A percentile compares a stretch with the other conserved stretches of the same genome.
Conservation (phyloP, 2,797 vertebrate species). For the Dermochelys coriacea region DNA sequence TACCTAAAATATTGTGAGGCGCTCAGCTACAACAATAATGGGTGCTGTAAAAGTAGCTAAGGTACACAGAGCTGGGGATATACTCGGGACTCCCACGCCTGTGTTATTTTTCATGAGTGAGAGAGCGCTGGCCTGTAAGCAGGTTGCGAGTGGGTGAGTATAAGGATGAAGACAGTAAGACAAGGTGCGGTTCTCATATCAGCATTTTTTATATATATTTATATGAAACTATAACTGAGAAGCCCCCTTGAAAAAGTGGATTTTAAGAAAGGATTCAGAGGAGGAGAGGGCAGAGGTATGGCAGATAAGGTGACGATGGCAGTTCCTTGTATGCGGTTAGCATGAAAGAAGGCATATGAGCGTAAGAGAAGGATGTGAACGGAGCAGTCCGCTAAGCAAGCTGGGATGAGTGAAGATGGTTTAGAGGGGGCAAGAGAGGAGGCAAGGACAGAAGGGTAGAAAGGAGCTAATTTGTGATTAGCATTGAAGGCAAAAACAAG, state of each 20-base stretch:
- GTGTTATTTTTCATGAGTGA: background rate
- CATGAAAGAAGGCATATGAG: background rate
- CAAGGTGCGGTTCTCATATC: background rate
- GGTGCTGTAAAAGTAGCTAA: background rate
- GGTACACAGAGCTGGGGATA: background rate
- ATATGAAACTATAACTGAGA: background rate
- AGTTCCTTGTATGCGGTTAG: background rate
- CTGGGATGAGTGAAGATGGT: background rate
- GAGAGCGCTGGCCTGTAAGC: background rate
- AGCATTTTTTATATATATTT: background rate
- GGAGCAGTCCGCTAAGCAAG: accelerated
- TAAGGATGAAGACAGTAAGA: background rate
- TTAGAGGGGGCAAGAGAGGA: accelerated
- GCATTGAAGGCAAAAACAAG: background rate
- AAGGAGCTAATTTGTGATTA: background rate
- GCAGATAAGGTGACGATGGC: background rate
- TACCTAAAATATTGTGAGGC: background rate
- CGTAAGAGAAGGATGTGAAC: accelerated
- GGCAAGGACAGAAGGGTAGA: background rate
- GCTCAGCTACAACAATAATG: background rate
- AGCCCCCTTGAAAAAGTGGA: background rate
- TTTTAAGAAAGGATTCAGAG: background rate
- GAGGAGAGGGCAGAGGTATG: background rate
- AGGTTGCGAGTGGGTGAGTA: background rate
- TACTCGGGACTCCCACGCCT: background rate